A percentile compares a stretch with the other conserved stretches of the same genome.
Evolutionary conservation across 2,888 invertebrate species (phyloP).

Genomic region (Dolomedes plantarius): DNA sequence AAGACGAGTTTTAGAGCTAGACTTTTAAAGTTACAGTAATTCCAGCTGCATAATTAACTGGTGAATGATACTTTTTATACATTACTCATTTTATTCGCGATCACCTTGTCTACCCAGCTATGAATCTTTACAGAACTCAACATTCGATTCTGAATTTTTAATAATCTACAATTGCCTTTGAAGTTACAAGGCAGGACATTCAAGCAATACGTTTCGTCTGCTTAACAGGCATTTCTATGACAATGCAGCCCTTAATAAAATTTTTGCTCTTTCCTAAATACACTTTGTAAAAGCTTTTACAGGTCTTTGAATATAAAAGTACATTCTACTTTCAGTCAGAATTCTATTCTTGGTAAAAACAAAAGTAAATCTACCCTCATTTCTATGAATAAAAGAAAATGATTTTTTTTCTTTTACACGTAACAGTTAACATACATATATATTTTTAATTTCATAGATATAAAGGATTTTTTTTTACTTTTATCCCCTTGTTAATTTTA

Average conservation of each 20-base stretch:
- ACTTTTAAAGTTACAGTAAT: background rate
- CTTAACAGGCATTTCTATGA: background rate
- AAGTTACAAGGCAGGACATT: slow-evolving; percentile 31
- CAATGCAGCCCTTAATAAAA: background rate
- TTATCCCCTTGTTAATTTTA: too few species aligned
- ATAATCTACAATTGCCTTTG: slow-evolving; percentile 41
- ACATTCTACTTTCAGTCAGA: too few species aligned
- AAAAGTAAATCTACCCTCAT: too few species aligned
- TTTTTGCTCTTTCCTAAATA: background rate
- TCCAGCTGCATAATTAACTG: background rate
- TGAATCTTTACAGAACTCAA: slow-evolving; percentile 9
- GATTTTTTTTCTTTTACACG: too few species aligned
- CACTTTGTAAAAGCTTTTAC: background rate
- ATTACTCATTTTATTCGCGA: background rate
- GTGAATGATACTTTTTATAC: background rate
- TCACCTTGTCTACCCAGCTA: slow-evolving; percentile 4
- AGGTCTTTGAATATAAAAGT: too few species aligned
- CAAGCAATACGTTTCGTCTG: slow-evolving; percentile 1
- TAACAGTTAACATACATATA: too few species aligned
- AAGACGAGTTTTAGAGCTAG: background rate
- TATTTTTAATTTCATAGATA: background rate
- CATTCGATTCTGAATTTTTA: slow-evolving; percentile 29
- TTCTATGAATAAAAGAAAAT: too few species aligned
- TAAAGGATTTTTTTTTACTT: too few species aligned
- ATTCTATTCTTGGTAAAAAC: too few species aligned